These are phyloP conservation scores for Lepidotrigona ventralis DNA, from an alignment of 1,140 invertebrate genomes.

Conservation along the genomic window DNA sequence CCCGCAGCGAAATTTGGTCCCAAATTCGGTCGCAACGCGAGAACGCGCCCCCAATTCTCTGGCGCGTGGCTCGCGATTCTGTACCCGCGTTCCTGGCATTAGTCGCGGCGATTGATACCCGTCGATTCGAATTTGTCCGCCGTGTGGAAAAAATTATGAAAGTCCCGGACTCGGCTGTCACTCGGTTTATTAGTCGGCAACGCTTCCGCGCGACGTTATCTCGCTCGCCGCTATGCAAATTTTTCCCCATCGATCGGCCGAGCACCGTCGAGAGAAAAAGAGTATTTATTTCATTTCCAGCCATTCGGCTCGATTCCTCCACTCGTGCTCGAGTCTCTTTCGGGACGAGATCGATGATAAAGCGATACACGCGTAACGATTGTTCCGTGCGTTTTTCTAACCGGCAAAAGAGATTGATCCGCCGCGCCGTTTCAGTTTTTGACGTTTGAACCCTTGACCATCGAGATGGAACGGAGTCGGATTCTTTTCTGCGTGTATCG, in stretches of 20 bases:
- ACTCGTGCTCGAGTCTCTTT: background rate
- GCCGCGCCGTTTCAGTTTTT: background rate
- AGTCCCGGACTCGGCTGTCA: conserved; percentile 29
- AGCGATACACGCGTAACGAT: background rate
- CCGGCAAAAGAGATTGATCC: no score
- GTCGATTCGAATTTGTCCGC: conserved; percentile 58
- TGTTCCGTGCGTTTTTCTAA: background rate
- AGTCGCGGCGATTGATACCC: conserved; percentile 59
- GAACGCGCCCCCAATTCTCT: conserved; percentile 42
- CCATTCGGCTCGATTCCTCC: background rate
- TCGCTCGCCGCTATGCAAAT: conserved; percentile 37
- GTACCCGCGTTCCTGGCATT: conserved; percentile 56
- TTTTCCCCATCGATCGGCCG: conserved; percentile 21
- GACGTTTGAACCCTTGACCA: background rate
- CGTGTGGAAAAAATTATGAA: conserved; percentile 63
- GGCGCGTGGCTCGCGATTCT: conserved; percentile 51
- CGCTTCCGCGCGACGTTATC: conserved; percentile 35
- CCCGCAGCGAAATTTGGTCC: conserved; percentile 61
- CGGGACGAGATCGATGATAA: background rate
- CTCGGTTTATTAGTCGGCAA: conserved; percentile 44
- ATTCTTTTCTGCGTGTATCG: no score
- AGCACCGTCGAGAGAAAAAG: background rate
- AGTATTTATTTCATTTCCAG: conserved; percentile 16
- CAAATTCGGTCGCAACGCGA: no score
- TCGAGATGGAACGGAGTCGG: background rate